Base-by-base conservation (phyloP, 2,113 vertebrate species). In the Bolborhynchus lineola region DNA sequence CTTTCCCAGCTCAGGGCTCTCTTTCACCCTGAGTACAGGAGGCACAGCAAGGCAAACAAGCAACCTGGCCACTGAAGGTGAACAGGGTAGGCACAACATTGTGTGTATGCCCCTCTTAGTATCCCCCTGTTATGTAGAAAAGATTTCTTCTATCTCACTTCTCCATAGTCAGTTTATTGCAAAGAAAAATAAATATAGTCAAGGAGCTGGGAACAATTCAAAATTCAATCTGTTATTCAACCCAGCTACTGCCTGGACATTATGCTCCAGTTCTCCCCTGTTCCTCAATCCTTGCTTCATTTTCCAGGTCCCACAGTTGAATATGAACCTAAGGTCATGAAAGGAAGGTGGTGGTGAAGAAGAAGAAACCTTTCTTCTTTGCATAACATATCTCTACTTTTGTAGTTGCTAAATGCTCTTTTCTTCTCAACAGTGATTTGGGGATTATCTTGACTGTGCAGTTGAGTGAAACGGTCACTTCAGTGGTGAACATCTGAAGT, bases 391-490 rank as follows among this genome's bases (percentile, higher is more conserved):
- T 81, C 49, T 92, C n/a, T 35, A 5, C 25, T 83, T 92, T 80
- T 41, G 62, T 46, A 82, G 26, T 26, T 76, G 23, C 59, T 72
- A 41, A 68, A 60, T 41, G 49, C n/a, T 19, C 47, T 89, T 81
- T 81, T 82, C 24, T 68, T 33, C 35, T 84, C 72, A 86, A 44
- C 72, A 98, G 98, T 99, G 83, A 13, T 76, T 52, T 98, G 96
- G 95, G 98, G 98, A 26, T 98, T 97, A 11, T 95, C 98, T 98
- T 97, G 97, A 98, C 29, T 96, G 97, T 39, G 96, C 94, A 67
- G 25, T 93, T 85, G 98, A 96, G 67, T 98, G 98, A 98, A 98
- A 98, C 57, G 96, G 97, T 57, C 95, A 95, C 89, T 96, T 98
- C 68, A 97, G 97, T 57, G 95, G 98, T 60, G 96, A 98, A 16